Base-by-base conservation (phyloP, 2,113 vertebrate species). In the Deroptyus accipitrinus region DNA sequence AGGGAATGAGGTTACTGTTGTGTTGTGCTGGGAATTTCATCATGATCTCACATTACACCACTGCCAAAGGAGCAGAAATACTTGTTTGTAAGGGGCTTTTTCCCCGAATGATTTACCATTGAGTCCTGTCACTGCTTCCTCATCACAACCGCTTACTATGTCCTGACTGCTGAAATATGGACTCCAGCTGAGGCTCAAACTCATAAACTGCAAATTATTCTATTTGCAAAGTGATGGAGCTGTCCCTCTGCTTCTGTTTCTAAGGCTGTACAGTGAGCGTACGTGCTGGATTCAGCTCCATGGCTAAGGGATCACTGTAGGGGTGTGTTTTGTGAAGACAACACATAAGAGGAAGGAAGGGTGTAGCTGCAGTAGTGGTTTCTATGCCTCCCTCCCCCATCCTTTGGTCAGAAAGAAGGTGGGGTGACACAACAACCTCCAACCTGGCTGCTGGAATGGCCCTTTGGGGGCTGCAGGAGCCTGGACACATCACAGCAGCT, bases 211-310 rank as follows among this genome's bases (percentile, higher is more conserved):
- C 25, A 10, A 18, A 10, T 5, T 4, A 28, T 2, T 42, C 30
- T 23, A 8, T 48, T 39, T n/a, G 20, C 37, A 41, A 23, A 9
- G 30, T 2, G 37, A 16, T 17, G 31, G 9, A 41, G 66, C 28
- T 30, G 23, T 70, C 18, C 12, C n/a, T 13, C 41, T 4, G 2
- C 31, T 22, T 69, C 17, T 39, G 44, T 20, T 15, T 61, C 30
- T 8, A 4, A 10, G 12, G 19, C 27, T 24, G 2, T 2, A 9
- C 9, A 7, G 41, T 3, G 35, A 5, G 10, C 0, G 3, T 5
- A 2, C 1, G 0, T 4, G 27, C 55, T 41, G 66, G 24, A 27
- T 19, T 52, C 66, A 28, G 48, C 33, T 35, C 68, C 55, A 1
- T 2, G 39, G 49, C 48, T 5, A 12, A 41, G 67, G 62, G 62